Percentiles rank a stretch among this genome's conserved stretches.
phyloP scores from a whole-genome alignment of 2,888 invertebrate genomes.

The Hoplodrina ambigua region DNA sequence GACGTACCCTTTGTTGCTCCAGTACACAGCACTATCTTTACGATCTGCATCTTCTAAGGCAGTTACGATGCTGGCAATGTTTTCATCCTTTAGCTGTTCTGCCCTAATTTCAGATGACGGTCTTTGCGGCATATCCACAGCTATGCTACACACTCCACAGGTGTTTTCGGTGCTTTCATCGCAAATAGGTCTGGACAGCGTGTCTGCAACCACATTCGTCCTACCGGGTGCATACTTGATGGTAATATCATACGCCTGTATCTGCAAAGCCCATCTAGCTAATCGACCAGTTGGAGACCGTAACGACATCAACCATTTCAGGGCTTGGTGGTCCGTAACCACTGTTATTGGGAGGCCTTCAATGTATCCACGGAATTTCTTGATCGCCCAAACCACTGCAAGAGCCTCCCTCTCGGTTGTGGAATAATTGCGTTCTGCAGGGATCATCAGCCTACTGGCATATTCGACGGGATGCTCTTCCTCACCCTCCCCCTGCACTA shows the following conservation, averaged over 20 bases:
- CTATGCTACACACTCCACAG: slow-evolving; percentile 13
- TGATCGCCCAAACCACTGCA: too few species aligned
- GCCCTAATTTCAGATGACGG: slow-evolving; percentile 13
- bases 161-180: background rate
- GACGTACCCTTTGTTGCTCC: slow-evolving; percentile 12
- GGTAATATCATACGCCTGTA: slow-evolving; percentile 44
- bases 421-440: too few species aligned
- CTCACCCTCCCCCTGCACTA: too few species aligned
- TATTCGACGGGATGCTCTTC: too few species aligned
- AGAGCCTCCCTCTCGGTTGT: too few species aligned
- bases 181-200: background rate
- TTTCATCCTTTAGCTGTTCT: slow-evolving; percentile 12
- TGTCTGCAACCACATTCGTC: slow-evolving; percentile 3
- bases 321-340: too few species aligned
- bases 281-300: slow-evolving; percentile 15
- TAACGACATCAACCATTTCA: too few species aligned
- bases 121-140: slow-evolving; percentile 13
- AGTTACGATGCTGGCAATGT: background rate
- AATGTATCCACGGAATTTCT: too few species aligned
- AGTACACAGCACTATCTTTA: background rate
- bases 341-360: too few species aligned
- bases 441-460: too few species aligned
- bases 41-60: background rate
- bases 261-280: slow-evolving; percentile 23
- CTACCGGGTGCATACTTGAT: slow-evolving; percentile 2